Conservation (phyloP, 2,113 vertebrate species). For the Chitala chitala region DNA sequence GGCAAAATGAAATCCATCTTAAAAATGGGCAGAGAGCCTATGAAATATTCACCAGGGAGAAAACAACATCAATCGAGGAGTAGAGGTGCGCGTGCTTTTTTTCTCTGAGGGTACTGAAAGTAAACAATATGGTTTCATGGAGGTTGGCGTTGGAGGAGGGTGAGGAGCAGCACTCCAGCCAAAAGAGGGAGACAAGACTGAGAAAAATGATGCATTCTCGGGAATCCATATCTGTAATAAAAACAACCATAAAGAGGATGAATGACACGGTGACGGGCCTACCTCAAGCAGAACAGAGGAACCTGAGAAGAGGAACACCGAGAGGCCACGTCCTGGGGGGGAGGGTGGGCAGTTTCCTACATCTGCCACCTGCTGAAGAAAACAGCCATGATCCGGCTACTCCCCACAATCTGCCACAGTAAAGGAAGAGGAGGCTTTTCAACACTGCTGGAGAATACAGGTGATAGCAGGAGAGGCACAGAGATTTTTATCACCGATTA, state of each 20-base stretch:
- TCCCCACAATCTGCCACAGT: neutral
- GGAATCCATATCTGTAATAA: conserved; percentile 12
- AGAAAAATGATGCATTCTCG: neutral
- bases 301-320: neutral
- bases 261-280: neutral
- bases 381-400: neutral
- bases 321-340: neutral
- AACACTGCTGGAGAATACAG: neutral
- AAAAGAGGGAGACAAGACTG: neutral
- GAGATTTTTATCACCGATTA: too few relatives aligned
- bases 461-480: neutral
- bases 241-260: neutral
- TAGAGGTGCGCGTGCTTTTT: conserved; percentile 3
- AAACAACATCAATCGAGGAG: conserved; percentile 26
- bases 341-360: neutral
- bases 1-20: conserved; percentile 25
- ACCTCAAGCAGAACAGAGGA: neutral
- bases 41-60: conserved; percentile 27
- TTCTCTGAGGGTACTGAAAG: conserved; percentile 16
- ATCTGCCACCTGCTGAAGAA: conserved; percentile 9
- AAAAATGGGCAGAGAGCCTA: conserved; percentile 22
- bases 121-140: conserved; percentile 6
- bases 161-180: neutral
- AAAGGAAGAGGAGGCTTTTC: conserved; percentile 2
- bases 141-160: too few relatives aligned